Evolutionary conservation across 2,888 invertebrate genomes (phyloP), one percentile per base, ranked within the genome.

Genomic region (Cartodere bifasciata): DNA sequence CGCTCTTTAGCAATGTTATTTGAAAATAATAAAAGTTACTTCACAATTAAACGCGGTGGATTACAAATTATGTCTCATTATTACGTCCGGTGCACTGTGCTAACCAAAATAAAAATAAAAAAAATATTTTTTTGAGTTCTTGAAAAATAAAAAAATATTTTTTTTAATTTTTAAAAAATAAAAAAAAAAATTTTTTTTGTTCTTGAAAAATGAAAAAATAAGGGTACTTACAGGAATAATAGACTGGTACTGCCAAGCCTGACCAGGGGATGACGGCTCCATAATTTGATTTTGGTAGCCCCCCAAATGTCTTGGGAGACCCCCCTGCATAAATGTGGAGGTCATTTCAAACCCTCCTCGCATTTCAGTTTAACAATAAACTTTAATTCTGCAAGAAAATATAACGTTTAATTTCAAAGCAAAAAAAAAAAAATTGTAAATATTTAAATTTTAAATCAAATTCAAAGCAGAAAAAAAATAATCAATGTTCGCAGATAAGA

Each of bases 171-270:
- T n/a, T n/a, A n/a, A n/a, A n/a, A n/a, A 13, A 27, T 11, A 27
- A 27, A 27, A 13, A 27, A 11, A 27, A 27, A 11, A 13, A 27
- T 13, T 27, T 13, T 6, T 27, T 6, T 11, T 12, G n/a, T 5
- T 13, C 9, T 27, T 6, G 12, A 13, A 13, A 6, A 7, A 13
- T 27, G 13, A 27, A 27, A 27, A 14, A 7, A 12, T 13, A 13
- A 11, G 34, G 23, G 13, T 17, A 49, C 50, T 49, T 47, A 53
- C 53, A 33, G 46, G 42, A 29, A 49, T 36, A 13, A 44, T 34
- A 12, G 45, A 36, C 26, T 48, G 45, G 35, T 45, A 52, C 26
- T 51, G 52, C 56, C 55, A 55, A 2, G 52, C 48, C 4, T 49
- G 40, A 14, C 48, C 48, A 7, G 54, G 55, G 4, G 54, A 53